phyloP scores from a whole-genome alignment of 92 coral and sea anemone species.

The Parazoanthus swiftii region DNA sequence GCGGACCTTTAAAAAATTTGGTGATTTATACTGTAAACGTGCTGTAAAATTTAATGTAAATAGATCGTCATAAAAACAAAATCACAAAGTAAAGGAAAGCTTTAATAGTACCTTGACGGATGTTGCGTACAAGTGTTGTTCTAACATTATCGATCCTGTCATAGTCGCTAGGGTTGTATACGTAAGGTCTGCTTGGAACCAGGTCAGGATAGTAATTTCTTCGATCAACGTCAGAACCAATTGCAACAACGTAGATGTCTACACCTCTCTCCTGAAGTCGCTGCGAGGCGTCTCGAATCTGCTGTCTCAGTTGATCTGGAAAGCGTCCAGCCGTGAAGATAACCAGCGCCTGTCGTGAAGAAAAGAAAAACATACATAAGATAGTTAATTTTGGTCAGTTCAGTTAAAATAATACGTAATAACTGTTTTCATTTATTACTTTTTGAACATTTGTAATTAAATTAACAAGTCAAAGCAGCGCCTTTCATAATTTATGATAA shows the following conservation, averaged over 20 bases:
- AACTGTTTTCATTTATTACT: too few relatives aligned
- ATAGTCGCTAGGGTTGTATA: conserved; percentile 27
- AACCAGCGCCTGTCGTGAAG: conserved; percentile 6
- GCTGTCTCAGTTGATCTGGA: conserved; percentile 28
- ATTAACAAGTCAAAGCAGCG: too few relatives aligned
- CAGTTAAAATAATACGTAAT: too few relatives aligned
- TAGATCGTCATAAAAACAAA: not conserved
- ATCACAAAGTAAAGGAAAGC: not conserved
- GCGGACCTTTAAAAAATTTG: not conserved
- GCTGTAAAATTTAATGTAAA: not conserved
- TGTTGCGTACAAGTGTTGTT: not conserved
- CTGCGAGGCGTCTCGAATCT: conserved; percentile 47
- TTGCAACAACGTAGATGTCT: conserved; percentile 51
- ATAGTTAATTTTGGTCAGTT: not conserved
- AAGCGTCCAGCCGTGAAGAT: conserved; percentile 29
- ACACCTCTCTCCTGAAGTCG: conserved; percentile 58
- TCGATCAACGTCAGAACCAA: conserved; percentile 63
- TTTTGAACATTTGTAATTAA: too few relatives aligned
- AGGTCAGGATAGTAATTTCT: conserved; percentile 31
- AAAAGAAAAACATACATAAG: not conserved
- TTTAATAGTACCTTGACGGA: not conserved
- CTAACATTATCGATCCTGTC: not conserved
- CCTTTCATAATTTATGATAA: too few relatives aligned
- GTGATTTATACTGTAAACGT: not conserved
- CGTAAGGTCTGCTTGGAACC: not conserved